These are phyloP conservation scores for Formica aserva DNA, from an alignment of 2,888 invertebrate species.

Conservation along the genomic window DNA sequence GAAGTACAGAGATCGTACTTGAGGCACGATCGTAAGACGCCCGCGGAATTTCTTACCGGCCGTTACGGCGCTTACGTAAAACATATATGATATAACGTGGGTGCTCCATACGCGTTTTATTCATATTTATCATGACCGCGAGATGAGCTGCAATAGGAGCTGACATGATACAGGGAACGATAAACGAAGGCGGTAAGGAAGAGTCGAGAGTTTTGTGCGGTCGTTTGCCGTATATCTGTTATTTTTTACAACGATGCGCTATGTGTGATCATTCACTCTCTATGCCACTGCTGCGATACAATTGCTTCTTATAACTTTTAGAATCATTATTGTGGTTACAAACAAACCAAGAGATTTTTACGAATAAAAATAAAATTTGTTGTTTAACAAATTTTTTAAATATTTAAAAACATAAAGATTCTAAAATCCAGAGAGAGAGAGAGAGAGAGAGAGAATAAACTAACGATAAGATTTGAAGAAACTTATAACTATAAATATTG, in stretches of 20 bases:
- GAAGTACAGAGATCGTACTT: slow-evolving; percentile 67
- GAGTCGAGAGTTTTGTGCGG: slow-evolving; percentile 7
- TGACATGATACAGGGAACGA: slow-evolving; percentile 10
- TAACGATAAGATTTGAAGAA: background rate
- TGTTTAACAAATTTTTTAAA: background rate
- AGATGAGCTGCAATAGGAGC: slow-evolving; percentile 27
- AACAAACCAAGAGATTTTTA: background rate
- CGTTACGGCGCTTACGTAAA: slow-evolving; percentile 59
- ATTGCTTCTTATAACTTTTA: background rate
- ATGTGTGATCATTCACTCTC: slow-evolving; percentile 22
- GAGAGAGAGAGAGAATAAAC: background rate
- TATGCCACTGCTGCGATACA: background rate
- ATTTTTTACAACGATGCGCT: background rate
- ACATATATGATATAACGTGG: slow-evolving; percentile 19
- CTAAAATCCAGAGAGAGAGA: background rate
- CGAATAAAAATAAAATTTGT: background rate
- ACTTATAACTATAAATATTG: no score
- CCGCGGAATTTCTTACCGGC: slow-evolving; percentile 74
- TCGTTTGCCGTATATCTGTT: slow-evolving; percentile 33
- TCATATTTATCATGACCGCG: slow-evolving; percentile 56
- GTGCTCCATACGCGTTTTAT: slow-evolving; percentile 57
- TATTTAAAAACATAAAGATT: background rate
- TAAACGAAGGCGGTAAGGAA: slow-evolving; percentile 26
- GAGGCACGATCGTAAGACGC: slow-evolving; percentile 75
- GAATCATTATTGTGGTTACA: background rate